Percentiles rank a stretch among this genome's conserved stretches.
These are phyloP conservation scores for Platycheirus rosarum DNA, from an alignment of 2,888 invertebrate genomes.

Conservation along the genomic window DNA sequence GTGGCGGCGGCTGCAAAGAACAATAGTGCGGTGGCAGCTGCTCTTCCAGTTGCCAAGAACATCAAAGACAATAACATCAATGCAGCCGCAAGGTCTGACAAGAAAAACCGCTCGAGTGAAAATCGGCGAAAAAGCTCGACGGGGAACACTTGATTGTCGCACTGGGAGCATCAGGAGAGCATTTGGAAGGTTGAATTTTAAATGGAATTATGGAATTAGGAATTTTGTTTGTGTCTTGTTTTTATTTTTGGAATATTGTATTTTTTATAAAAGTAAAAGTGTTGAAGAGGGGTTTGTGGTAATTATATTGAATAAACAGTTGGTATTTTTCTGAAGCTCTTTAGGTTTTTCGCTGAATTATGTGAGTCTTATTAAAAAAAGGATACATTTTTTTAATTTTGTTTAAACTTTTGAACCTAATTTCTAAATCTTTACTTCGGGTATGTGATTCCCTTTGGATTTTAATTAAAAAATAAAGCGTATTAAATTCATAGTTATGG, in stretches of 20 bases:
- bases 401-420: no score
- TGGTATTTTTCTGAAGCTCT: conserved; percentile 1
- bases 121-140: conserved; percentile 65
- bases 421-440: no score
- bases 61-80: conserved; percentile 71
- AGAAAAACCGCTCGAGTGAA: conserved; percentile 64
- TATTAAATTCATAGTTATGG: no score
- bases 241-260: not conserved
- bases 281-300: not conserved
- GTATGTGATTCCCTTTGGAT: no score
- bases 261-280: not conserved
- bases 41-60: conserved; percentile 65
- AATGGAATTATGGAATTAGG: conserved; percentile 10
- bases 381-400: no score
- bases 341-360: not conserved
- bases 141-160: conserved; percentile 77
- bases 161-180: conserved; percentile 76
- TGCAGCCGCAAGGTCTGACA: conserved; percentile 27
- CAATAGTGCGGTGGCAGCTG: conserved; percentile 68
- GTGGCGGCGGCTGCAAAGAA: no score
- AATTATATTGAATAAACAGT: no score
- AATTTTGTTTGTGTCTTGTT: conserved; percentile 13
- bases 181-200: conserved; percentile 79
- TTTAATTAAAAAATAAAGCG: no score
- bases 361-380: not conserved